These are phyloP conservation scores for Patiria miniata DNA, from an alignment of 35 echinoderm and acorn worm species.

Conservation along the genomic window DNA sequence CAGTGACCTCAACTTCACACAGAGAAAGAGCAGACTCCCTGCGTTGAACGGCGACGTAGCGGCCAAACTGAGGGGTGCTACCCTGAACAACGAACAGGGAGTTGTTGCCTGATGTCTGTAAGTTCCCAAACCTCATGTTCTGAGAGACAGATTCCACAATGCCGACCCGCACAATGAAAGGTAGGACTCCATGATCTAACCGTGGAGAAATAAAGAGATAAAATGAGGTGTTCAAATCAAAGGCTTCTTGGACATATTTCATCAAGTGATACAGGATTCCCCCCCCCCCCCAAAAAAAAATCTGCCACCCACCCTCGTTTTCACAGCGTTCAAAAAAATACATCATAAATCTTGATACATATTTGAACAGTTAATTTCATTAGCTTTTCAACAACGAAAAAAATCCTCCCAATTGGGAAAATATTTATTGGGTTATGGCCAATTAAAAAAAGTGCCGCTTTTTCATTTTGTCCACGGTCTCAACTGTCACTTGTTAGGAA, in stretches of 20 bases:
- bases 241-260: neutral
- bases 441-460: too few species aligned
- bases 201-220: neutral
- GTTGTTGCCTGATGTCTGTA: constrained; percentile 1
- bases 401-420: too few species aligned
- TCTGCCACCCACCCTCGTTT: too few species aligned
- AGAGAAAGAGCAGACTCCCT: constrained; percentile 39
- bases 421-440: too few species aligned
- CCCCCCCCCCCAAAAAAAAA: too few species aligned
- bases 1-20: constrained; percentile 65
- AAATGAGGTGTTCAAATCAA: neutral
- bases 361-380: too few species aligned
- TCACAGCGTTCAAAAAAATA: too few species aligned
- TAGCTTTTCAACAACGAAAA: too few species aligned
- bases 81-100: constrained; percentile 31
- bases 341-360: too few species aligned
- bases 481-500: too few species aligned
- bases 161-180: constrained; percentile 67
- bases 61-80: constrained; percentile 35
- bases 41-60: constrained; percentile 62
- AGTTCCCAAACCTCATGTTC: constrained; percentile 57
- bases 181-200: constrained; percentile 49
- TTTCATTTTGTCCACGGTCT: too few species aligned
- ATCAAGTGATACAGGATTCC: too few species aligned
- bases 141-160: constrained; percentile 16